A percentile compares a stretch with the other conserved stretches of the same genome.
These are phyloP conservation scores for Salvator merianae DNA, from an alignment of 2,113 vertebrate genomes.

Conservation along the genomic window DNA sequence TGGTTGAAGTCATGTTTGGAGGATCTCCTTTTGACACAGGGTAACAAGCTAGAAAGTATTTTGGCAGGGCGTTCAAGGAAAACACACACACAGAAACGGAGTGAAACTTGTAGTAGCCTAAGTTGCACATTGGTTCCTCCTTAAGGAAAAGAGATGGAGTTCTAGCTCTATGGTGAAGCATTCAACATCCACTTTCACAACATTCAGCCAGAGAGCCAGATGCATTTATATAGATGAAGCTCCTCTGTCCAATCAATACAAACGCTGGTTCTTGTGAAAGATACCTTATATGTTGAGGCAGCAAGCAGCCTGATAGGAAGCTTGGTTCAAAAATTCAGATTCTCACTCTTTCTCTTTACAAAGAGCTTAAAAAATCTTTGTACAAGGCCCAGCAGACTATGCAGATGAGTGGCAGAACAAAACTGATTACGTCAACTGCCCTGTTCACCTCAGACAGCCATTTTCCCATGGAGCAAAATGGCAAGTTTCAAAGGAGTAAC, in stretches of 20 bases:
- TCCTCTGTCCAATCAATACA: too few relatives aligned
- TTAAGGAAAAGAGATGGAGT: background rate
- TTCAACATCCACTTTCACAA: background rate
- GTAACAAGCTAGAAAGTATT: background rate
- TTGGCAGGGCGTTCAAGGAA: background rate
- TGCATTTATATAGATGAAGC: background rate
- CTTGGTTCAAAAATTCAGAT: background rate
- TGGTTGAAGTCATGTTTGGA: background rate
- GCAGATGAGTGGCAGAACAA: background rate
- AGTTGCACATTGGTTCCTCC: background rate
- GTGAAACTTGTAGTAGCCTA: too few relatives aligned
- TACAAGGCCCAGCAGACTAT: background rate
- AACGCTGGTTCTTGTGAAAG: background rate
- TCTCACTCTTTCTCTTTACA: background rate
- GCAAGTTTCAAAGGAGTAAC: slow-evolving; percentile 29
- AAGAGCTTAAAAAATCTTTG: background rate
- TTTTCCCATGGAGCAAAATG: background rate
- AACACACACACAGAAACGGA: background rate
- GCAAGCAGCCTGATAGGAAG: background rate
- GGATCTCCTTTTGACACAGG: background rate
- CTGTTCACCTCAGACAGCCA: background rate
- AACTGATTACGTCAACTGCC: background rate
- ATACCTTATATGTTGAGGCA: too few relatives aligned
- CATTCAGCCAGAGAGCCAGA: background rate
- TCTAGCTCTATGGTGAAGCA: background rate